Evolutionary conservation across 2,113 vertebrate species (phyloP).

Genomic region (Euleptes europaea): DNA sequence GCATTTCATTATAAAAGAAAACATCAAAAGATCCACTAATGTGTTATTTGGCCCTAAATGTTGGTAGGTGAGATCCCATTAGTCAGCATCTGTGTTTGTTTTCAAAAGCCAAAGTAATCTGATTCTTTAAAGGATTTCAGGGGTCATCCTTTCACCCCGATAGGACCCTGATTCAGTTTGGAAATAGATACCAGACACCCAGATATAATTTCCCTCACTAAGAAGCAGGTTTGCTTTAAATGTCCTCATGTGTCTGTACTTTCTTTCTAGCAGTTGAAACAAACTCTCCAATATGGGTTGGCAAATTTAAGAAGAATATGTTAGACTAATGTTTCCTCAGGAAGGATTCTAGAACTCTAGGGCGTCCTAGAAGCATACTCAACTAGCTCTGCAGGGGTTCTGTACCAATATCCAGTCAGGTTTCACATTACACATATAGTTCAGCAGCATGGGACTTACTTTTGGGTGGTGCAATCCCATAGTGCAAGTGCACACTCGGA

Average conservation of each 20-base stretch:
- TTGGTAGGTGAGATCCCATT: no score
- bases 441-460: neutral
- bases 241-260: neutral
- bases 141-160: neutral
- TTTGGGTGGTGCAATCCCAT: neutral
- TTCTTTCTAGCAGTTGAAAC: neutral
- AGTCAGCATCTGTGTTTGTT: neutral
- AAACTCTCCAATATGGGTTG: neutral
- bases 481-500: no score
- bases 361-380: neutral
- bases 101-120: neutral
- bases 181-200: neutral
- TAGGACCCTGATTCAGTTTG: neutral
- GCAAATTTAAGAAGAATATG: no score
- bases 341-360: neutral
- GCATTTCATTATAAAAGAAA: neutral
- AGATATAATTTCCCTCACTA: no score
- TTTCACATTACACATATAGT: neutral
- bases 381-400: neutral
- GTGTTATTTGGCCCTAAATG: neutral
- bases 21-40: neutral
- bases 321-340: neutral
- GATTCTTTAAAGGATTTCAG: neutral
- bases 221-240: neutral
- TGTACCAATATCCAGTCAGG: neutral